Conservation (phyloP, 2,888 invertebrate genomes). For the Merodon equestris region DNA sequence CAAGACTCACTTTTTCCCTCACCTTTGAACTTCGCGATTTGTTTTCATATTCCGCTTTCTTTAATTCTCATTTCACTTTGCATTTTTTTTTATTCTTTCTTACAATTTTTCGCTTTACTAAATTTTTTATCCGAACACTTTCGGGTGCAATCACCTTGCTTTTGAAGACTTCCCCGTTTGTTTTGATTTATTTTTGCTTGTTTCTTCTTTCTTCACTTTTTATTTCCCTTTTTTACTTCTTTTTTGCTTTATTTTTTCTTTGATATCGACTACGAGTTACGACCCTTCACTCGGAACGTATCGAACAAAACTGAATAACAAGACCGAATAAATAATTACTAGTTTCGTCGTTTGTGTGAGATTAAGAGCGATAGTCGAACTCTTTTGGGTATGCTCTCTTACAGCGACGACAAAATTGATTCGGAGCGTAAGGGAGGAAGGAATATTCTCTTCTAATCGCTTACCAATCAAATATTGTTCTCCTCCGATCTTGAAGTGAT, state of each 20-base stretch:
- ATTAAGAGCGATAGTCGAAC: conserved; percentile 42
- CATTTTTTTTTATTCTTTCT: conserved; percentile 17
- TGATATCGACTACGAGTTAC: conserved; percentile 28
- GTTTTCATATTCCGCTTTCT: conserved; percentile 43
- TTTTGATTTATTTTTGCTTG: conserved; percentile 46
- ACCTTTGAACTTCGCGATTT: conserved; percentile 60
- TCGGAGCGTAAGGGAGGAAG: too few relatives aligned
- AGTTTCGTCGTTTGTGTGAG: conserved; percentile 19
- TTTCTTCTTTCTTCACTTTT: conserved; percentile 22
- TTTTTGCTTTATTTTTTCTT: conserved; percentile 24
- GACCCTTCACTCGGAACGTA: conserved; percentile 48
- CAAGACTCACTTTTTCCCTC: conserved; percentile 50
- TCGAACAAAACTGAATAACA: conserved; percentile 49
- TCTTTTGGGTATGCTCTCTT: too few relatives aligned
- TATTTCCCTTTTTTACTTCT: conserved; percentile 22
- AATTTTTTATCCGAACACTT: conserved; percentile 51
- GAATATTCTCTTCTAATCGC: too few relatives aligned
- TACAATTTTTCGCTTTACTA: conserved; percentile 19
- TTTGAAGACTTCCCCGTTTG: conserved; percentile 60
- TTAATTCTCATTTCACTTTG: conserved; percentile 34
- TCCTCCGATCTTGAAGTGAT: too few relatives aligned
- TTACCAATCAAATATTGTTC: too few relatives aligned
- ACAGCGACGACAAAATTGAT: too few relatives aligned
- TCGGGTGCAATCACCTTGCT: conserved; percentile 66
- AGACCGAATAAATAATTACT: conserved; percentile 33